A percentile compares a stretch with the other conserved stretches of the same genome.
Conservation (phyloP, 2,888 invertebrate genomes). For the Malacosoma neustria region DNA sequence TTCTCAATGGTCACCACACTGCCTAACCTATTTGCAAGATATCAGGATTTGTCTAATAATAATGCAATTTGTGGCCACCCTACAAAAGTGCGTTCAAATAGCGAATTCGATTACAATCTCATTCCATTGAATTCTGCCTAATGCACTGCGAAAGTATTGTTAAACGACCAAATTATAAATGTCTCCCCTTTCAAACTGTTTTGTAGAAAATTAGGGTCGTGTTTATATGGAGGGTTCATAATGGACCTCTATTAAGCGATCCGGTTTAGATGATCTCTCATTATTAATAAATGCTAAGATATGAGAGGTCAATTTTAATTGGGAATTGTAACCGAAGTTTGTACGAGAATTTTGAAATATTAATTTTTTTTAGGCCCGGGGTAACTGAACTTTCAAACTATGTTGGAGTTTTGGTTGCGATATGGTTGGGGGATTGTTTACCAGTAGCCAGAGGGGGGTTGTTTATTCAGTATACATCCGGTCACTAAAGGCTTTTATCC, state of each 20-base stretch:
- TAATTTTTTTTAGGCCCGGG: too few species aligned
- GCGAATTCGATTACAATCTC: conserved; percentile 53
- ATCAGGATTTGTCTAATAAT: conserved; percentile 1
- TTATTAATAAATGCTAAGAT: conserved; percentile 12
- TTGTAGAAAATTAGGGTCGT: conserved; percentile 7
- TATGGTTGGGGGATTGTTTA: too few species aligned
- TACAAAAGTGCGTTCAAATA: conserved; percentile 24
- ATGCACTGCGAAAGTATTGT: conserved; percentile 34
- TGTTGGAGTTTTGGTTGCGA: too few species aligned
- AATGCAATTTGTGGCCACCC: conserved; percentile 21
- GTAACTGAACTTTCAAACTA: too few species aligned
- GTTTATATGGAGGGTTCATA: conserved; percentile 13
- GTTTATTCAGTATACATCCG: too few species aligned
- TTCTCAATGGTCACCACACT: background rate
- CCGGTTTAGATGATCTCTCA: conserved; percentile 19
- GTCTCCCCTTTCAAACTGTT: conserved; percentile 12
- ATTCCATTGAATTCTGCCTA: conserved; percentile 46
- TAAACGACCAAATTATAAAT: conserved; percentile 18
- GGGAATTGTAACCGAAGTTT: too few species aligned
- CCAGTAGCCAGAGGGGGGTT: too few species aligned
- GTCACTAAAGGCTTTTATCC: too few species aligned
- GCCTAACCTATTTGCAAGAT: background rate
- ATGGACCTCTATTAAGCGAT: conserved; percentile 9
- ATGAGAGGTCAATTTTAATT: conserved; percentile 21
- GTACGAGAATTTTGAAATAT: too few species aligned